Evolutionary conservation across 2,113 vertebrate species (phyloP).

Genomic region (Diadophis punctatus): DNA sequence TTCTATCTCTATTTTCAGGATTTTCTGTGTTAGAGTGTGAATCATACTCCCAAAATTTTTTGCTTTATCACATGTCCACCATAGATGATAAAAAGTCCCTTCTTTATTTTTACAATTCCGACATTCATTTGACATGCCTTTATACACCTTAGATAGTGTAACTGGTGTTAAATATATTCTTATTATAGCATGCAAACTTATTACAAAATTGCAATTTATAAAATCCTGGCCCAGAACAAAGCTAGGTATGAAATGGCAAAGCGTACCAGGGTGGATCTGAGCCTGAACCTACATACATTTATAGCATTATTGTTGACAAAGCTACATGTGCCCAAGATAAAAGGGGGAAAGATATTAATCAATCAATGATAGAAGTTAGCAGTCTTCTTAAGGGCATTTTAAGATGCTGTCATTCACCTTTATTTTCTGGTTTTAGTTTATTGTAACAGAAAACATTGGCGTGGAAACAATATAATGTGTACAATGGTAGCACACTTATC

Average conservation of each 20-base stretch:
- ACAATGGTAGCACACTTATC: not conserved
- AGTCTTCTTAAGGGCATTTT: not conserved
- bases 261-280: not conserved
- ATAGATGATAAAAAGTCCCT: too few species aligned
- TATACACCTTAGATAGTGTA: too few species aligned
- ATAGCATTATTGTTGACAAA: not conserved
- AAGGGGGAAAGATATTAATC: not conserved
- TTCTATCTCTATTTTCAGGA: too few species aligned
- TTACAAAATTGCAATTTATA: not conserved
- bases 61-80: too few species aligned
- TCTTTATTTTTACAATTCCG: too few species aligned
- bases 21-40: too few species aligned
- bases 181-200: not conserved
- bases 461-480: not conserved
- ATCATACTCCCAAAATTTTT: too few species aligned
- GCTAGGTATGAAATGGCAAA: not conserved
- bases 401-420: not conserved
- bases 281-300: not conserved
- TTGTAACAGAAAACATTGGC: not conserved
- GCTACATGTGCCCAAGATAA: not conserved
- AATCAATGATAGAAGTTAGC: not conserved
- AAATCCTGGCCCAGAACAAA: not conserved
- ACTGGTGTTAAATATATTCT: not conserved
- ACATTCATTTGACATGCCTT: too few species aligned
- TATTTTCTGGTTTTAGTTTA: not conserved